Base-by-base conservation (phyloP, 2,888 invertebrate species). In the Oxycera nigricornis region DNA sequence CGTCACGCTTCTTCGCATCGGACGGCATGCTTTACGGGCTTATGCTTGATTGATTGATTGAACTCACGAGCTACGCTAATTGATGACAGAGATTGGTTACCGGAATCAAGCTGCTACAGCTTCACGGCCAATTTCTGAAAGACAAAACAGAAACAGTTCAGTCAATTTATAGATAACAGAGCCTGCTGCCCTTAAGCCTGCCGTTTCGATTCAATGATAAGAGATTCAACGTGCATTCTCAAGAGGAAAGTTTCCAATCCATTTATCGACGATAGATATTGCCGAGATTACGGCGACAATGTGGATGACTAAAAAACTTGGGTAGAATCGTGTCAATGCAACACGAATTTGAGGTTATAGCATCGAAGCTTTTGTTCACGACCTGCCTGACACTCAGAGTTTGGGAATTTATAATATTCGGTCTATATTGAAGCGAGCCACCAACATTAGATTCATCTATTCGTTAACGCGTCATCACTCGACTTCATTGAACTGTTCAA, bases 1-100 rank as follows among this genome's bases (percentile, higher is more conserved):
- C 96, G 84, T 97, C 94, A 83, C 96, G 95, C 89, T 99, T 98
- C 87, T 99, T 98, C 39, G 97, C 92, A 87, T 98, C 98, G 81
- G 99, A 99, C 85, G 99, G 98, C 99, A 99, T 99, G n/a, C n/a
- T n/a, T n/a, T n/a, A n/a, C n/a, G n/a, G n/a, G n/a, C n/a, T n/a
- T n/a, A n/a, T n/a, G n/a, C n/a, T n/a, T n/a, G n/a, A n/a, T n/a
- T n/a, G n/a, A n/a, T n/a, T n/a, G n/a, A n/a, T n/a, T n/a, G n/a
- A n/a, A n/a, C n/a, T n/a, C n/a, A n/a, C n/a, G n/a, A n/a, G n/a
- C n/a, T n/a, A n/a, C n/a, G n/a, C n/a, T n/a, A n/a, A n/a, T n/a
- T n/a, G n/a, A n/a, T n/a, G n/a, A n/a, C n/a, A n/a, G 24, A 39
- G 41, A 65, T 62, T 41, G 9, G 24, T 26, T 65, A 65, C 39